Percentiles rank a stretch among this genome's conserved stretches.
phyloP scores from a whole-genome alignment of 2,888 invertebrate species.

The Epinotia ramella region DNA sequence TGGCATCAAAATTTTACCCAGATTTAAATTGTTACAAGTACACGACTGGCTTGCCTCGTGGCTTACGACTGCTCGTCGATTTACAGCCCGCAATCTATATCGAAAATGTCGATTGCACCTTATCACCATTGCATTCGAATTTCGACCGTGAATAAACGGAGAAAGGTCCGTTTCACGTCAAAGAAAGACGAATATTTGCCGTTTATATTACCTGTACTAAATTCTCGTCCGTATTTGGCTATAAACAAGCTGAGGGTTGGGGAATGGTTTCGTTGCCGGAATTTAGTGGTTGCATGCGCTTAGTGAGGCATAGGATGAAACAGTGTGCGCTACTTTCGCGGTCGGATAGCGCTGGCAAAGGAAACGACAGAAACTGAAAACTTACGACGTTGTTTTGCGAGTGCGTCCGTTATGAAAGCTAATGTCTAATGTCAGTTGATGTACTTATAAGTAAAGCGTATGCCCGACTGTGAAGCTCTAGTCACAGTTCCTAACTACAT shows the following conservation, averaged over 20 bases:
- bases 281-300: conserved; percentile 44
- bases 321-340: conserved; percentile 12
- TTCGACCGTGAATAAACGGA: conserved; percentile 11
- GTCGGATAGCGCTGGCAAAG: conserved; percentile 27
- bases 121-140: conserved; percentile 11
- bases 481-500: background rate
- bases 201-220: conserved; percentile 36
- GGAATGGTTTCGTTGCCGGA: conserved; percentile 37
- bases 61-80: conserved; percentile 54
- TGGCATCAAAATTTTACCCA: conserved; percentile 59
- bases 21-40: conserved; percentile 66
- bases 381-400: background rate
- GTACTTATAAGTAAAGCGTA: background rate
- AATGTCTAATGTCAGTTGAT: background rate
- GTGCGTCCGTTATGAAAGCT: background rate
- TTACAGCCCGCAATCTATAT: conserved; percentile 58
- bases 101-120: conserved; percentile 21
- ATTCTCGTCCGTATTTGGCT: conserved; percentile 39
- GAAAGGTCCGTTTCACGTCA: conserved; percentile 6
- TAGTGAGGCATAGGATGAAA: conserved; percentile 36
- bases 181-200: conserved; percentile 20
- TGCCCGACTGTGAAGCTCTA: too few species aligned
- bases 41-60: conserved; percentile 66
- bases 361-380: conserved; percentile 5
- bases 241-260: conserved; percentile 38